Evolutionary conservation across 2,797 vertebrate species (phyloP), one percentile per base, ranked within the genome.

Genomic region (Protonibea diacanthus): DNA sequence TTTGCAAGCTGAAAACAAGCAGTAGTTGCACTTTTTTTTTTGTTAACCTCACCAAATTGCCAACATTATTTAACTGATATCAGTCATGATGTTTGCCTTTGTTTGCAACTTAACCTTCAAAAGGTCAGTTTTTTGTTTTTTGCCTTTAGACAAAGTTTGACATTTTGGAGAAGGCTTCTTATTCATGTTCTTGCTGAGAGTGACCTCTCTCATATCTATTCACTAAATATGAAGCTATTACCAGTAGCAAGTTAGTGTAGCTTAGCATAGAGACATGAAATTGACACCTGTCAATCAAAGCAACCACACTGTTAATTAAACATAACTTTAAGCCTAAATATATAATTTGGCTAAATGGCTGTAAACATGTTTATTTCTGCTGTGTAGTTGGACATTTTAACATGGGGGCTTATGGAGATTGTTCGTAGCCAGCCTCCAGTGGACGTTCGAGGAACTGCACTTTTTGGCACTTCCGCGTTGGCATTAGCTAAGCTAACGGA

Each of bases 111-210:
- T 47, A 25, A 52, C 61, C 44, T 68, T 56, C 8, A 25, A 55
- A 52, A 38, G 33, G 53, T 51, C 23, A 21, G 6, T 20, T 78
- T 77, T 20, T 71, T 77, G 8, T 48, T 8, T 33, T 38, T 38
- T 45, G 25, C 7, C 11, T 25, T 57, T 10, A 48, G 21, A 21
- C 45, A 38, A 23, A 14, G 42, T 56, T 65, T 2, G n/a, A 17
- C 15, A 29, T 49, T 66, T 58, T 49, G 9, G 21, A 8, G 38
- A 58, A 40, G 14, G 12, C 33, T 3, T 3, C 13, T 9, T 1
- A 9, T 38, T 65, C 12, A 5, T 5, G 23, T 18, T 21, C 33
- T 25, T 23, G 5, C 33, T 1, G 12, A 66, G n/a, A 17, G 20
- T 49, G 18, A 17, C 40, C 21, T 17, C 21, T 25, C 13, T 60